A percentile compares a stretch with the other conserved stretches of the same genome.
These are phyloP conservation scores for Chionis minor DNA, from an alignment of 2,113 vertebrate species.

Conservation along the genomic window DNA sequence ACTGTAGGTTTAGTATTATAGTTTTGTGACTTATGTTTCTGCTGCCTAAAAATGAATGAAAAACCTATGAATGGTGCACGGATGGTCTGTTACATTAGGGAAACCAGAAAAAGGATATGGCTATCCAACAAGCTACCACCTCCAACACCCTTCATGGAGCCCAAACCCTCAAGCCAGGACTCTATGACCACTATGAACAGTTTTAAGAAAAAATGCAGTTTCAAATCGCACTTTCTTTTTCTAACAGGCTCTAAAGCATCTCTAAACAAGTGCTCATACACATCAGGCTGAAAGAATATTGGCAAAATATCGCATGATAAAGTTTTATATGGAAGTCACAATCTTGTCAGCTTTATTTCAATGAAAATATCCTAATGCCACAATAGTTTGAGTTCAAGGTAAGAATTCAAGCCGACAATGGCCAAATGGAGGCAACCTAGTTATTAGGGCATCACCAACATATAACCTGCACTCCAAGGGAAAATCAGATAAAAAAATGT, in stretches of 20 bases:
- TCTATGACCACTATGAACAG: background rate
- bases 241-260: background rate
- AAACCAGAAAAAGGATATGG: background rate
- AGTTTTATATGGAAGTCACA: fast-evolving
- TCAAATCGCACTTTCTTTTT: background rate
- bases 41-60: background rate
- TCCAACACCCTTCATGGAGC: background rate
- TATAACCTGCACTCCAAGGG: background rate
- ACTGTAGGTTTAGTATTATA: background rate
- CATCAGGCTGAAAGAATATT: background rate
- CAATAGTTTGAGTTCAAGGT: background rate
- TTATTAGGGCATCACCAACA: background rate
- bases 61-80: background rate
- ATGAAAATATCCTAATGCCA: background rate
- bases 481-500: background rate
- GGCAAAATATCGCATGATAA: background rate
- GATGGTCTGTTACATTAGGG: background rate
- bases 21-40: background rate
- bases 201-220: background rate
- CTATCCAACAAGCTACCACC: background rate
- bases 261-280: background rate
- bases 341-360: background rate
- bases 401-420: background rate
- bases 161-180: background rate
- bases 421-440: background rate